Percentiles rank a stretch among this genome's conserved stretches.
Conservation (phyloP, 2,888 invertebrate genomes). For the Tiliacea citrago region DNA sequence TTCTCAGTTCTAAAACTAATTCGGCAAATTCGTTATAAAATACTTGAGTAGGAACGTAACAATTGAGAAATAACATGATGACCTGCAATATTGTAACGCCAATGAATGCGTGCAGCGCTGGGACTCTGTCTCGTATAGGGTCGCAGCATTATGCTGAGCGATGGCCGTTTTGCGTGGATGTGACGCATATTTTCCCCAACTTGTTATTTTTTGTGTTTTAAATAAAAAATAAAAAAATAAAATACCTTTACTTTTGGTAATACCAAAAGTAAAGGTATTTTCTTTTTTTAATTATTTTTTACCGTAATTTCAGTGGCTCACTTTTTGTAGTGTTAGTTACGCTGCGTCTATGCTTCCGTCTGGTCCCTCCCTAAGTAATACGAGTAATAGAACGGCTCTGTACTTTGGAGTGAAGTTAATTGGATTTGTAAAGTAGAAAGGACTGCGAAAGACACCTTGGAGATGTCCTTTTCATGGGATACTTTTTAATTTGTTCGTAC, state of each 20-base stretch:
- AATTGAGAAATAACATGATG: neutral
- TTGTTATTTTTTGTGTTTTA: no score
- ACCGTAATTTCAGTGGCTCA: neutral
- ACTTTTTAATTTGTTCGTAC: slow-evolving; percentile 47
- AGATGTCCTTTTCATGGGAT: slow-evolving; percentile 20
- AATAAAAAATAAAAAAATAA: no score
- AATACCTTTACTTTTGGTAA: no score
- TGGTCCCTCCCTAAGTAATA: neutral
- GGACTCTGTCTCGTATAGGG: no score
- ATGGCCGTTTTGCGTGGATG: no score
- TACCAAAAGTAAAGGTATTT: no score
- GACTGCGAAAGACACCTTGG: slow-evolving; percentile 24
- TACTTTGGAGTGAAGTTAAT: slow-evolving; percentile 31
- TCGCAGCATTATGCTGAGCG: no score
- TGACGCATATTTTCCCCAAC: no score
- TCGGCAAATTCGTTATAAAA: no score
- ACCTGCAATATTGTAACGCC: no score
- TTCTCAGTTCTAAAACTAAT: neutral
- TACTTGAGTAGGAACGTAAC: neutral
- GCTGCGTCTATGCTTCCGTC: neutral
- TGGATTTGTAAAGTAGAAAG: slow-evolving; percentile 35
- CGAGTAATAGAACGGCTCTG: neutral
- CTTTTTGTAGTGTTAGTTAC: neutral
- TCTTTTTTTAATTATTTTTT: no score
- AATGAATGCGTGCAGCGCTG: no score